Percentiles rank a stretch among this genome's conserved stretches.
phyloP scores from a whole-genome alignment of 2,113 vertebrate species.

The Rostratula benghalensis region DNA sequence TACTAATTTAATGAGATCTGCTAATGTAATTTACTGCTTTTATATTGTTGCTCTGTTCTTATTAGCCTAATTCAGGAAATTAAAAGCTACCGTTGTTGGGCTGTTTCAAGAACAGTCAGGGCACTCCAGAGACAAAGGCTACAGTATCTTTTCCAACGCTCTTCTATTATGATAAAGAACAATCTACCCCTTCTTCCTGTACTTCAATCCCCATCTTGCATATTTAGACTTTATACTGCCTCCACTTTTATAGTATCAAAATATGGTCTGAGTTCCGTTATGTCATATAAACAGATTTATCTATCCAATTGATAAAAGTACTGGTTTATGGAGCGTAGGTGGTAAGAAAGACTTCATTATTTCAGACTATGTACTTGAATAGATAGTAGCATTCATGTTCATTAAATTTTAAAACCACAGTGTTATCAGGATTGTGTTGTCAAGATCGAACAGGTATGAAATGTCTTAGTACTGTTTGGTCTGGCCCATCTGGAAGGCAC shows the following conservation, averaged over 20 bases:
- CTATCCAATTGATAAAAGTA: not conserved
- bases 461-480: not conserved
- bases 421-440: not conserved
- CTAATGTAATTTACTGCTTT: not conserved
- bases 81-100: not conserved
- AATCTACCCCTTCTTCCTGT: not conserved
- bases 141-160: not conserved
- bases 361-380: not conserved
- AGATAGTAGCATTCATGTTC: not conserved
- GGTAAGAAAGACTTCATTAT: not conserved
- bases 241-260: not conserved
- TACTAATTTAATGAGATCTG: not conserved
- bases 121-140: not conserved
- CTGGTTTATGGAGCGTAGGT: not conserved
- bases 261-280: not conserved
- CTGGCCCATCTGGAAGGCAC: not conserved
- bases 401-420: not conserved
- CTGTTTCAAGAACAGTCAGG: not conserved
- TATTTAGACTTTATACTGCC: not conserved
- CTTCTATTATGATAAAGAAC: not conserved
- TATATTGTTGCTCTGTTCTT: not conserved
- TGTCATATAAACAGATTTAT: not conserved
- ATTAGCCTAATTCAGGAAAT: not conserved
- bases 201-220: not conserved
- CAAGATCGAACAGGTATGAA: not conserved